phyloP scores from a whole-genome alignment of 2,888 invertebrate genomes.

The Lypha dubia region DNA sequence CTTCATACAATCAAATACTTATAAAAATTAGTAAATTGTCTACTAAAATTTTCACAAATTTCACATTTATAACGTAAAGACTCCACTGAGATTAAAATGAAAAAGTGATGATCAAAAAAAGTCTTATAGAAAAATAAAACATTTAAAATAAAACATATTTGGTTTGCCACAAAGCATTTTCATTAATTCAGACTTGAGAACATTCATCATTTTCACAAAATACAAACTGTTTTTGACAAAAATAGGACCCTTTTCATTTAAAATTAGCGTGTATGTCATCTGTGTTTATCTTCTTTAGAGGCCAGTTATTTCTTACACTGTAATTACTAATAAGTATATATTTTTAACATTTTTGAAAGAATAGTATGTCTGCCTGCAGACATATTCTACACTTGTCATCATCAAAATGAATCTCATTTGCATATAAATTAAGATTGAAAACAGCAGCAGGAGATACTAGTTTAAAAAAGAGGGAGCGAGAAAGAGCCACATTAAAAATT shows the following conservation, averaged over 20 bases:
- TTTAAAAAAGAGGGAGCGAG: background rate
- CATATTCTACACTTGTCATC: slow-evolving; percentile 66
- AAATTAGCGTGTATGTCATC: background rate
- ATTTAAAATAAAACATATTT: too few species aligned
- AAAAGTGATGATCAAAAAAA: slow-evolving; percentile 6
- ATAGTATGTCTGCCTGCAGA: slow-evolving; percentile 7
- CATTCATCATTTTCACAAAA: too few species aligned
- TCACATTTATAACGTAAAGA: slow-evolving; percentile 50
- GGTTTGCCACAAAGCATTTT: too few species aligned
- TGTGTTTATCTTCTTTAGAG: too few species aligned
- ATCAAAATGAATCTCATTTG: slow-evolving; percentile 74
- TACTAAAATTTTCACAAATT: slow-evolving; percentile 37
- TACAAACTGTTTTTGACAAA: too few species aligned
- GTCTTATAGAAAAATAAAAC: too few species aligned
- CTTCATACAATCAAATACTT: slow-evolving; percentile 16
- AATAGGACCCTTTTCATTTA: too few species aligned
- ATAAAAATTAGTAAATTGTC: background rate
- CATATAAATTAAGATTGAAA: slow-evolving; percentile 75
- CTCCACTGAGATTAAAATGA: slow-evolving; percentile 33
- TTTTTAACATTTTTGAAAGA: background rate
- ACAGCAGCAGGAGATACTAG: slow-evolving; percentile 17
- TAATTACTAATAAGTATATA: background rate
- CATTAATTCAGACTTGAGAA: too few species aligned
- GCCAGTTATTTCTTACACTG: slow-evolving; percentile 1
- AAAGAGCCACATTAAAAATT: background rate